phyloP scores from a whole-genome alignment of 2,113 vertebrate genomes.

The Oceanites oceanicus region DNA sequence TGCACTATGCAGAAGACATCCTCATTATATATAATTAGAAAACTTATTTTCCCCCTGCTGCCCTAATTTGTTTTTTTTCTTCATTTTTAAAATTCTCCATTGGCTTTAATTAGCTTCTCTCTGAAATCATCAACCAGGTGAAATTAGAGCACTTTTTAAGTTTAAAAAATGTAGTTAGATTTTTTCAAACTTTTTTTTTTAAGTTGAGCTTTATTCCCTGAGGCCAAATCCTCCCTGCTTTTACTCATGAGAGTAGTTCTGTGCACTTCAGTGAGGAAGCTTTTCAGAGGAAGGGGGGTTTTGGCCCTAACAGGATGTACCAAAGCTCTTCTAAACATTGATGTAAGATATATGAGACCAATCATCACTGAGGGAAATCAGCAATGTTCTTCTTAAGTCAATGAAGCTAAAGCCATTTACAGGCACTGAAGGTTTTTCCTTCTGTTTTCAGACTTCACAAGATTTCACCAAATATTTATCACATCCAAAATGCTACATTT shows the following conservation, averaged over 20 bases:
- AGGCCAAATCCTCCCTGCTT: constrained; percentile 11
- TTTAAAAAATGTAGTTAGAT: not conserved
- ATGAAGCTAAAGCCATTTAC: not conserved
- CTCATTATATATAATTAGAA: constrained; percentile 26
- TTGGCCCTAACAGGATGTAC: not conserved
- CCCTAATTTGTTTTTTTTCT: constrained; percentile 12
- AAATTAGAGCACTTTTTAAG: constrained; percentile 46
- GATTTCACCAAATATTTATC: not conserved
- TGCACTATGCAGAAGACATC: not conserved
- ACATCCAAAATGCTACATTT: not conserved
- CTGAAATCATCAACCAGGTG: constrained; percentile 29
- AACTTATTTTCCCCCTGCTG: constrained; percentile 26
- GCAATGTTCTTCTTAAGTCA: not conserved
- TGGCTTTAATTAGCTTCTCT: constrained; percentile 41
- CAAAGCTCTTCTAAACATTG: constrained; percentile 40
- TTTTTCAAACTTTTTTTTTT: not conserved
- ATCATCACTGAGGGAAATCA: not conserved
- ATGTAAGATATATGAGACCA: not conserved
- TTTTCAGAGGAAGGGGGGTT: constrained; percentile 7
- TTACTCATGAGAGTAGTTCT: constrained; percentile 21
- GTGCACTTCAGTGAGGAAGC: not conserved
- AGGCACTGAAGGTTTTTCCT: not conserved
- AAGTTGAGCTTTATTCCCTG: constrained; percentile 28
- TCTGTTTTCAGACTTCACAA: not conserved
- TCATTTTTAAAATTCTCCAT: not conserved